Evolutionary conservation across 1,140 invertebrate genomes (phyloP), one percentile per base, ranked within the genome.

Genomic region (Bombus cullumanus): DNA sequence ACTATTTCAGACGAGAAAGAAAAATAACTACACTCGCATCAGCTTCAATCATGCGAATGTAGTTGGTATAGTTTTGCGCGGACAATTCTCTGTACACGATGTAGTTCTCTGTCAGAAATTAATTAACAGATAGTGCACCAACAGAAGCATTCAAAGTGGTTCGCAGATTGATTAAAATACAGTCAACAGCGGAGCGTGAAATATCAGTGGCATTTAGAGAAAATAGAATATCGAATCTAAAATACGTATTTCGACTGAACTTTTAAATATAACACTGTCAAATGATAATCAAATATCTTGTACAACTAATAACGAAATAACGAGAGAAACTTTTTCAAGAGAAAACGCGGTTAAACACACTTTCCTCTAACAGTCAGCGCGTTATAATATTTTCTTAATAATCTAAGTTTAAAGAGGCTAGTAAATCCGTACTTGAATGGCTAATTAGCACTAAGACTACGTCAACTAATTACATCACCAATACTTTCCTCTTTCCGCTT

Each of bases 381-480:
- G n/a, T 28, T 72, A 43, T 64, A 73, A 81, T 81, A 81, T 73
- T 64, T 74, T 43, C 37, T 81, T 81, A 74, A 62, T 74, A 43
- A 81, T 72, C 39, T 34, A 74, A 59, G 57, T 81, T 72, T 81
- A 62, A 71, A 72, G 34, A 28, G 79, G 8, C 18, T 31, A 22
- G 72, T 74, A 74, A 28, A 74, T 81, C 62, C 39, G 4, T 41
- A 71, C n/a, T 73, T 73, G 43, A 81, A 41, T 59, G 39, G 69
- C 53, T 13, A 81, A 81, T 81, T 73, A 81, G 37, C 8, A n/a
- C 3, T 53, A 28, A 62, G 39, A 64, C 41, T 74, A 81, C 31
- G 80, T 10, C 39, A 47, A 25, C 79, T 43, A 41, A 81, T 74
- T 74, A 64, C 22, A 57, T 39, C 53, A 9, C 43, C n/a, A n/a